Base-by-base conservation (phyloP, 2,797 vertebrate genomes). In the Spizella passerina region DNA sequence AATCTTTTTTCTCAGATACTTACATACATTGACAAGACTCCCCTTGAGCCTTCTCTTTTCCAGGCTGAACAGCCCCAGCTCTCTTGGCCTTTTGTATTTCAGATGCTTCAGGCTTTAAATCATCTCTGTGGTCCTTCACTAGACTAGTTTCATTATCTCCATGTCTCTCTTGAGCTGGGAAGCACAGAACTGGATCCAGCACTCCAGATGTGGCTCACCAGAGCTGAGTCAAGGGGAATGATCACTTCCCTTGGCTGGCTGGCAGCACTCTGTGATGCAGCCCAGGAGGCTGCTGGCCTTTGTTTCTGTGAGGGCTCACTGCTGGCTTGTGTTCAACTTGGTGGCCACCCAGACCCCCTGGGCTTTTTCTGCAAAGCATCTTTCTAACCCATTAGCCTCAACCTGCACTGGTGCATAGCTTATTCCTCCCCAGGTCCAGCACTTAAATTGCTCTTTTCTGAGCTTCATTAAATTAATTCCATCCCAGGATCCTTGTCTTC, bases 311-410 rank as follows among this genome's bases (percentile, higher is more conserved):
- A 78, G 21, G 56, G 29, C 30, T 65, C 38, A 5, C n/a, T 72
- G 43, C 56, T 84, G 78, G 14, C 56, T 78, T 69, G 7, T 29
- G 14, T 77, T 50, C 55, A 64, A 7, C 29, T 64, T 75, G 24
- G 11, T 50, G 63, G 36, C 38, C 29, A 56, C 21, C 14, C 1
- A 1, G 17, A 44, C 11, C 5, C 9, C 10, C 26, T 0, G 5
- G 21, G 20, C 30, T 46, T 79, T 70, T 63, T 36, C 79, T 68
- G 29, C 63, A 60, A 60, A 82, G 20, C 29, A 39, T n/a, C 49
- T 85, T 82, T 70, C 59, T 69, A 76, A 39, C 9, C 26, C 11
- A 9, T 85, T 87, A 55, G 26, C 14, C 30, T 52, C 50, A 76
- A 1, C 53, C 22, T 68, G 10, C 24, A 39, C 13, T 44, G 14